Evolutionary conservation across 64 coral and sea anemone species (phyloP).

Genomic region (Dendronephthya gigantea): DNA sequence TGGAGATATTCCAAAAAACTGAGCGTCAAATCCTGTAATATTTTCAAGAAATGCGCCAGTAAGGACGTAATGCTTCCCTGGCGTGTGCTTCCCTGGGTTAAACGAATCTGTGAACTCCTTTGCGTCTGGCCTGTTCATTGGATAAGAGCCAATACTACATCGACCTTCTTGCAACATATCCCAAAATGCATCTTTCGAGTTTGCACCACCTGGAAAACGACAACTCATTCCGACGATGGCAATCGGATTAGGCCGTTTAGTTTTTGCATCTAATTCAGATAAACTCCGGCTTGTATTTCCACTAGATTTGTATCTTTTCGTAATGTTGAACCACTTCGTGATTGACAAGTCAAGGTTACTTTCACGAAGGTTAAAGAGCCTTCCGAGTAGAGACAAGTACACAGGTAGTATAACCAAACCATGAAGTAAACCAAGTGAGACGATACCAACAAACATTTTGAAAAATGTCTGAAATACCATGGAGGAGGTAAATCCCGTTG

Average conservation of each 20-base stretch:
- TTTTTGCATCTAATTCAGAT: no score
- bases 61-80: neutral
- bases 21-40: neutral
- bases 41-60: neutral
- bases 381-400: neutral
- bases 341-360: neutral
- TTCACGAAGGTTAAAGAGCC: neutral
- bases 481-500: neutral
- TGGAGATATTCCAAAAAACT: neutral
- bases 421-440: neutral
- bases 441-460: neutral
- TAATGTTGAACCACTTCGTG: neutral
- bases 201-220: neutral
- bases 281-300: no score
- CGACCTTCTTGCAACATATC: neutral
- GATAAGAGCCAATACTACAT: neutral
- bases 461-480: neutral
- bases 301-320: neutral
- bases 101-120: neutral
- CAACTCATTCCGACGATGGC: neutral
- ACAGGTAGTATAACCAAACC: neutral
- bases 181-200: conserved; percentile 5
- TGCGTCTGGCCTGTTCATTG: neutral
- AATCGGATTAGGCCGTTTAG: neutral
- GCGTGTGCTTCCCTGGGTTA: neutral